phyloP scores from a whole-genome alignment of 2,888 invertebrate species.

The Scaptomyza polygonia region DNA sequence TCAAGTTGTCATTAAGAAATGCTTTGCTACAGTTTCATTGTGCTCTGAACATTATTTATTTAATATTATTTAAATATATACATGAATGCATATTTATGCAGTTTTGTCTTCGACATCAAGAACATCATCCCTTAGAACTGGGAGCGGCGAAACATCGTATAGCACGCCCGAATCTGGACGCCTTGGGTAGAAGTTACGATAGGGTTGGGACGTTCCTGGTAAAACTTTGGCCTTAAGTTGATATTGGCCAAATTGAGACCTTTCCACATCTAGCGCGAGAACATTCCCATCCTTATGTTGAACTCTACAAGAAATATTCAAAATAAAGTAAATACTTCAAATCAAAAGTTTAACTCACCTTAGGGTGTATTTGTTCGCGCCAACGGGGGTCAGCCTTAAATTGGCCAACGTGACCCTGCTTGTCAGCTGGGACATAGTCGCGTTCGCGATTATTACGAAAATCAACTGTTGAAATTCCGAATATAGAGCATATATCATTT shows the following conservation, averaged over 20 bases:
- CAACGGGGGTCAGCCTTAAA: not conserved
- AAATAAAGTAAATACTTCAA: not conserved
- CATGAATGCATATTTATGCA: too few species aligned
- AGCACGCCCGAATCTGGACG: too few species aligned
- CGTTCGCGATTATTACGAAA: conserved; percentile 5
- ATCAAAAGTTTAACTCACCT: not conserved
- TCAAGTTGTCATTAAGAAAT: too few species aligned
- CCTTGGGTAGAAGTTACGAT: too few species aligned
- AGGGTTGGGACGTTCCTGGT: too few species aligned
- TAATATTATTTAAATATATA: not conserved
- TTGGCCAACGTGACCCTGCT: rapidly evolving
- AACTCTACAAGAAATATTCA: conserved; percentile 2
- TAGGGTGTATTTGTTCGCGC: not conserved
- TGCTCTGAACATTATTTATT: not conserved
- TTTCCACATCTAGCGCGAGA: conserved; percentile 6
- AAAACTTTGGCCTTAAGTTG: not conserved
- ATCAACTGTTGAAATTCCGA: conserved; percentile 2
- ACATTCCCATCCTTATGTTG: conserved; percentile 6
- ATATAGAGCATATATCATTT: not conserved
- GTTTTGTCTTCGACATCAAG: too few species aligned
- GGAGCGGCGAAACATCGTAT: too few species aligned
- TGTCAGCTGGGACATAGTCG: not conserved
- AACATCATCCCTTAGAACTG: too few species aligned
- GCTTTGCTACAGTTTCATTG: too few species aligned
- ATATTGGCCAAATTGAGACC: not conserved